Evolutionary conservation across 2,888 invertebrate genomes (phyloP), one percentile per base, ranked within the genome.

Genomic region (Notodonta dromedarius): DNA sequence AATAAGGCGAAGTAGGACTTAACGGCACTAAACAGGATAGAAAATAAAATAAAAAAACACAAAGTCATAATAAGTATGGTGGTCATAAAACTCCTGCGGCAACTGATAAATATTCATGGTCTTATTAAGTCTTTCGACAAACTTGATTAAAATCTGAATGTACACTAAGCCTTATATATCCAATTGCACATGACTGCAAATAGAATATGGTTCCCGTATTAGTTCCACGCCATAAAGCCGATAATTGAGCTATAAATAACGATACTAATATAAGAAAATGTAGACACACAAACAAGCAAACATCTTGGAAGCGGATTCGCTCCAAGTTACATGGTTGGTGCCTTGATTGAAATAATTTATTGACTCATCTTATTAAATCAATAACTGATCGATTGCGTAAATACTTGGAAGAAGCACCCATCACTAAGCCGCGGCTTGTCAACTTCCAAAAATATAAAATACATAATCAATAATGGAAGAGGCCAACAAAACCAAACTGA

Each of bases 201-300:
- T 65, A 63, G 65, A 74, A 74, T 67, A 74, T 67, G 67, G 62
- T 58, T 61, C 35, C 60, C 48, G 62, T 58, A 48, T 65, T 63
- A 66, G 56, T 58, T 58, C 61, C 63, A 58, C 62, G 48, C 64
- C 61, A 70, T 73, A 73, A 71, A 65, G 60, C 50, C 52, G 50
- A 63, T 76, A 74, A 76, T 70, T 70, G 74, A 67, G 63, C 71
- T 35, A 76, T 74, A 74, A 74, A 74, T 76, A 76, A 76, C 58
- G 55, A 57, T 60, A 58, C 60, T 57, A 67, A 57, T 57, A 35
- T 42, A 57, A 56, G 55, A 40, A 48, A 14, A n/a, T n/a, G 13
- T 48, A 5, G 48, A 6, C 4, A 14, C 5, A 5, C 48, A n/a
- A 48, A 48, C 6, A 48, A n/a, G n/a, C 8, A 12, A 12, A 42